Conservation (phyloP, 2,113 vertebrate genomes). For the Archilochus colubris region DNA sequence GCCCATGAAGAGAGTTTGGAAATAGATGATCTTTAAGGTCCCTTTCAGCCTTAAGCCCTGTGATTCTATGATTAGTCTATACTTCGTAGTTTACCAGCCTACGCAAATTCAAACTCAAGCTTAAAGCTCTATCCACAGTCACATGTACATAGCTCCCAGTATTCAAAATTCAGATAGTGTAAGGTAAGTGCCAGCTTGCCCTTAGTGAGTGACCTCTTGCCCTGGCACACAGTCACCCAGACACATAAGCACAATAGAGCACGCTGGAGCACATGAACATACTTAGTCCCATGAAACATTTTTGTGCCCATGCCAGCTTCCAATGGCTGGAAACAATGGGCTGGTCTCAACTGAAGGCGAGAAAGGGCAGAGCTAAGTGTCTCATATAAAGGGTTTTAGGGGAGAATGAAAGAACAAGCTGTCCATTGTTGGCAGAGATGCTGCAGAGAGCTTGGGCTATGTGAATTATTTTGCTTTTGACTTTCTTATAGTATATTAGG, state of each 20-base stretch:
- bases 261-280: neutral
- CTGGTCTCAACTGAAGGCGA: neutral
- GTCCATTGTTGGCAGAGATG: neutral
- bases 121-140: neutral
- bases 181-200: neutral
- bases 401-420: constrained; percentile 18
- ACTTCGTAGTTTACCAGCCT: neutral
- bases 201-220: neutral
- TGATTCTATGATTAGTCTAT: too few species aligned
- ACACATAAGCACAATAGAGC: neutral
- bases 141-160: neutral
- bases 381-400: neutral
- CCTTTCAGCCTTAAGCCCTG: too few species aligned
- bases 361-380: neutral
- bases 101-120: neutral
- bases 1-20: too few species aligned
- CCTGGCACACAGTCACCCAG: neutral
- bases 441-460: neutral
- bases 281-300: neutral
- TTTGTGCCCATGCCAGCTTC: neutral
- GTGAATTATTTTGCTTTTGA: neutral
- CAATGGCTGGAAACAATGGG: neutral
- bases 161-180: neutral
- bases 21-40: too few species aligned
- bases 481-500: neutral